A percentile compares a stretch with the other conserved stretches of the same genome.
Evolutionary conservation across 2,888 invertebrate genomes (phyloP).

Genomic region (Euplagia quadripunctaria): DNA sequence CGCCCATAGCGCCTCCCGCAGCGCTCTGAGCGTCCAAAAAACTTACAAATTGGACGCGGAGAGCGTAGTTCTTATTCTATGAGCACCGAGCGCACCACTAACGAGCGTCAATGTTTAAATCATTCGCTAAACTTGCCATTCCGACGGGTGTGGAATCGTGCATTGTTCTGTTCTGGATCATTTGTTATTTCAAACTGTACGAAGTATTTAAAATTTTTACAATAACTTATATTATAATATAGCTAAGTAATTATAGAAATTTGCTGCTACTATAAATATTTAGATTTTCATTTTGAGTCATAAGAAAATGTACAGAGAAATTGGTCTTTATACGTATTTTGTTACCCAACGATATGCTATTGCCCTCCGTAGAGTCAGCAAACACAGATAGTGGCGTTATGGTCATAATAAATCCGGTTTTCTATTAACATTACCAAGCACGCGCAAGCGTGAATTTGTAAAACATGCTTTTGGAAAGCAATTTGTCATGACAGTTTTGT

Average conservation of each 20-base stretch:
- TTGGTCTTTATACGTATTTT: conserved; percentile 26
- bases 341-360: conserved; percentile 31
- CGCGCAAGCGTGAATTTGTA: conserved; percentile 47
- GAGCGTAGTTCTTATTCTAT: conserved; percentile 44
- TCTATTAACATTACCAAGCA: conserved; percentile 51
- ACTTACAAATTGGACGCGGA: conserved; percentile 70
- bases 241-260: neutral
- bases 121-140: conserved; percentile 55
- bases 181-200: conserved; percentile 22
- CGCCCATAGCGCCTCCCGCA: conserved; percentile 73
- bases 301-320: conserved; percentile 20
- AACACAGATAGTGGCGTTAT: conserved; percentile 42
- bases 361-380: conserved; percentile 33
- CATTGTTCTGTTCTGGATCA: conserved; percentile 43
- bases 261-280: neutral
- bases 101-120: conserved; percentile 69
- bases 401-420: conserved; percentile 53
- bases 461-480: conserved; percentile 53
- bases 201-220: neutral
- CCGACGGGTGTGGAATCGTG: conserved; percentile 34
- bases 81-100: conserved; percentile 50
- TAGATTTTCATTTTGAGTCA: neutral
- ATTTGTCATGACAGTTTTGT: conserved; percentile 56
- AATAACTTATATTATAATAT: neutral
- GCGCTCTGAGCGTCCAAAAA: conserved; percentile 72